Conservation (phyloP, 2,797 vertebrate species). For the Amblyraja radiata region DNA sequence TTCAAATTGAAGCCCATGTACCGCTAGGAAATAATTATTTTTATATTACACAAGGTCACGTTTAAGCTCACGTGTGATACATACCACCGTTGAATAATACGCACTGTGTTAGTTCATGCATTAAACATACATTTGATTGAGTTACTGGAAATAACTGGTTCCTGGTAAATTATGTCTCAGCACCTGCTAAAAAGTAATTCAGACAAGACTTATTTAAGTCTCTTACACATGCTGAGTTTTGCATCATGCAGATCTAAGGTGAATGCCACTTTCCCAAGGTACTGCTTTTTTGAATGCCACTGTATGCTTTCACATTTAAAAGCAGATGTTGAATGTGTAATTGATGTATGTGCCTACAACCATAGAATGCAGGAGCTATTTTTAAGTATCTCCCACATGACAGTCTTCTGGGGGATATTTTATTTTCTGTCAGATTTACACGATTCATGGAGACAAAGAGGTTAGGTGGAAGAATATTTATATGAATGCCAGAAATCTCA, state of each 20-base stretch:
- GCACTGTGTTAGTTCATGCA: not conserved
- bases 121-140: not conserved
- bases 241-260: not conserved
- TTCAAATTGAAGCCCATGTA: not conserved
- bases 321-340: not conserved
- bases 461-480: not conserved
- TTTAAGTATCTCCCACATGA: not conserved
- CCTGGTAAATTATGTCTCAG: not conserved
- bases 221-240: not conserved
- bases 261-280: not conserved
- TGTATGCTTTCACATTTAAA: not conserved
- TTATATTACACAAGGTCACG: not conserved
- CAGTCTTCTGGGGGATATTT: not conserved
- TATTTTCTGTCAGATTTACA: not conserved
- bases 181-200: not conserved
- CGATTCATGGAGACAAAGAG: not conserved
- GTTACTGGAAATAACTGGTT: not conserved
- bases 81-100: not conserved
- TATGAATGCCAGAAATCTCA: not conserved
- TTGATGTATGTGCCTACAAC: not conserved
- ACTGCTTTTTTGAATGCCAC: not conserved
- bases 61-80: not conserved
- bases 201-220: not conserved
- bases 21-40: not conserved
- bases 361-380: constrained; percentile 7